Percentiles rank a stretch among this genome's conserved stretches.
These are phyloP conservation scores for Gymnocephalus cernua DNA, from an alignment of 2,113 vertebrate species.

Conservation along the genomic window DNA sequence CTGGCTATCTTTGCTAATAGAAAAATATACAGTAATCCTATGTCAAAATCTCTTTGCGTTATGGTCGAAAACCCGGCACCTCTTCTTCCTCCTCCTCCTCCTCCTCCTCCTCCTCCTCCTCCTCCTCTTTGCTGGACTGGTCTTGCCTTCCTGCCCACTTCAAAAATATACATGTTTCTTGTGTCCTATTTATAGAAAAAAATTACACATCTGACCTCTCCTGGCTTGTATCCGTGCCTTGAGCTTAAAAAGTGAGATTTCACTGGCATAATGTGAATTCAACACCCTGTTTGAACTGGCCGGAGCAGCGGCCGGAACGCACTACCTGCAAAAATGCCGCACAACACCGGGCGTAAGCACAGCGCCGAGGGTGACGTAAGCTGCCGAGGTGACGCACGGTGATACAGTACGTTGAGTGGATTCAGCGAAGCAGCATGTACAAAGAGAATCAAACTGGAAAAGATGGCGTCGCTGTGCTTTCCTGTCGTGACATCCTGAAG, in stretches of 20 bases:
- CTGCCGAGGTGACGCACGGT: conserved; percentile 56
- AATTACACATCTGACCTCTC: conserved; percentile 65
- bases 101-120: conserved; percentile 11
- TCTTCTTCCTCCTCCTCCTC: conserved; percentile 6
- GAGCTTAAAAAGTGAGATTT: conserved; percentile 69
- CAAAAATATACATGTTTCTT: conserved; percentile 84
- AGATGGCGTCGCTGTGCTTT: conserved; percentile 36
- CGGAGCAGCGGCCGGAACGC: conserved; percentile 43
- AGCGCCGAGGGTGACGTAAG: conserved; percentile 45
- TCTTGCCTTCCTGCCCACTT: conserved; percentile 73
- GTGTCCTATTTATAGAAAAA: conserved; percentile 80
- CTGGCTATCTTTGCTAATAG: conserved; percentile 80
- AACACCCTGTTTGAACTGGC: conserved; percentile 64
- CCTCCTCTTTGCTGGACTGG: conserved; percentile 37
- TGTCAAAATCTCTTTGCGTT: conserved; percentile 83
- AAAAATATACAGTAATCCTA: conserved; percentile 88
- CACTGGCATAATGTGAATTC: conserved; percentile 71
- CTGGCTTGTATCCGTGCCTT: conserved; percentile 73
- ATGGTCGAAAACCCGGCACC: conserved; percentile 64
- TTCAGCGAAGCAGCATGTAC: conserved; percentile 34
- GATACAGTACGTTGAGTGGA: conserved; percentile 57
- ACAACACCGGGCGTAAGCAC: conserved; percentile 60
- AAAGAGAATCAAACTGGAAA: conserved; percentile 43
- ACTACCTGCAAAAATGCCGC: conserved; percentile 62
- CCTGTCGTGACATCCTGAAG: conserved; percentile 47